Evolutionary conservation across 2,113 vertebrate genomes (phyloP).

Genomic region (Chaenocephalus aceratus): DNA sequence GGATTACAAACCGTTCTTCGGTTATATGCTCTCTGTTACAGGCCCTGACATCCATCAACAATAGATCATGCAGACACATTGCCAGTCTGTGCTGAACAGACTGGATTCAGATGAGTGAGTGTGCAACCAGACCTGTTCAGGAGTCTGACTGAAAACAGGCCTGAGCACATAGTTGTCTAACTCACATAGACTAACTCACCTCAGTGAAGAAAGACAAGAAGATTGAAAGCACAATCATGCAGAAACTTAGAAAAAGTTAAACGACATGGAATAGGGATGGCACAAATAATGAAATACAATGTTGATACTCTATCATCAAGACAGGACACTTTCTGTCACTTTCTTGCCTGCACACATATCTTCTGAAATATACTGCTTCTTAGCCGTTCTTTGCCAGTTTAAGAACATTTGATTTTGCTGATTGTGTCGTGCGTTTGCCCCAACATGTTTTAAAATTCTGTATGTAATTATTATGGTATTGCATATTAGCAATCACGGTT

Average conservation of each 20-base stretch:
- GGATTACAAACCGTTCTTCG: not conserved
- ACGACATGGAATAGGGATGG: not conserved
- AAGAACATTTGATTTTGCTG: not conserved
- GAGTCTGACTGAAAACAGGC: constrained; percentile 10
- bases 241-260: not conserved
- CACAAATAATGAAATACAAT: not conserved
- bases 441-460: not conserved
- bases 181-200: constrained; percentile 3
- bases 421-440: not conserved
- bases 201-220: not conserved
- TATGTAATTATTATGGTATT: no score
- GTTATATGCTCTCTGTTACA: not conserved
- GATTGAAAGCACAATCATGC: not conserved
- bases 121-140: not conserved
- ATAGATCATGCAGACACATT: not conserved
- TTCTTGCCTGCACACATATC: not conserved
- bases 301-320: not conserved
- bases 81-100: not conserved
- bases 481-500: not conserved
- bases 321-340: not conserved
- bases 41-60: not conserved
- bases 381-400: not conserved
- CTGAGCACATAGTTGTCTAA: constrained; percentile 20
- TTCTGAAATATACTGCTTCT: not conserved
- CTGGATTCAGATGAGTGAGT: constrained; percentile 6